A percentile compares a stretch with the other conserved stretches of the same genome.
These are phyloP conservation scores for Zosterops pallidus DNA, from an alignment of 2,113 vertebrate species.

Conservation along the genomic window DNA sequence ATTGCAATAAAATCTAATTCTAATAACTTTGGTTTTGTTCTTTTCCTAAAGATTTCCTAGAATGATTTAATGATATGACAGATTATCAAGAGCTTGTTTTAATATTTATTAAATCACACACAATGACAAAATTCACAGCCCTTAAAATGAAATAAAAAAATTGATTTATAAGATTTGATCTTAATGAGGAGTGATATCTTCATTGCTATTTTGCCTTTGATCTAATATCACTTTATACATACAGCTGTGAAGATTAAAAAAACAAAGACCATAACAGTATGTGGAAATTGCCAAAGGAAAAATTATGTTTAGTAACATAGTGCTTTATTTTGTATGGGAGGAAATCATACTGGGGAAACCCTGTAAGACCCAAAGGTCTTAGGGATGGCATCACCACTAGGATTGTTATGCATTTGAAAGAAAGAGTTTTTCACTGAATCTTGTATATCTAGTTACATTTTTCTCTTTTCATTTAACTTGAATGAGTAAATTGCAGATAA, in stretches of 20 bases:
- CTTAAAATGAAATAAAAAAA: neutral
- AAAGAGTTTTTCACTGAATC: neutral
- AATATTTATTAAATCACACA: constrained; percentile 13
- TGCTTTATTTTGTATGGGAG: neutral
- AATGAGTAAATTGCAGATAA: constrained; percentile 32
- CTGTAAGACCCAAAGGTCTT: neutral
- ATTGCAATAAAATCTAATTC: constrained; percentile 4
- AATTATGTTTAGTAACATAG: neutral
- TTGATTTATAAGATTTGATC: neutral
- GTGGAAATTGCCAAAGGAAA: neutral
- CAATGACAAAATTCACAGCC: neutral
- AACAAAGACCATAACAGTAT: neutral
- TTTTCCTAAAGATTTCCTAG: neutral
- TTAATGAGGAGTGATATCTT: neutral
- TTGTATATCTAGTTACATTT: neutral
- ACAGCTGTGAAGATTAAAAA: neutral
- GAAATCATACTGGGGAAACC: neutral
- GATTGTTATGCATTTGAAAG: neutral
- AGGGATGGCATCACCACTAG: neutral
- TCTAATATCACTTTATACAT: neutral
- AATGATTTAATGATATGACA: neutral
- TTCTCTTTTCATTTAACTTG: neutral
- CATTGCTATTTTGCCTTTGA: neutral
- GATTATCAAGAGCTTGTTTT: neutral
- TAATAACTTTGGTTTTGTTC: neutral